phyloP scores from a whole-genome alignment of 2,888 invertebrate species.

The Neoitamus cyanurus region DNA sequence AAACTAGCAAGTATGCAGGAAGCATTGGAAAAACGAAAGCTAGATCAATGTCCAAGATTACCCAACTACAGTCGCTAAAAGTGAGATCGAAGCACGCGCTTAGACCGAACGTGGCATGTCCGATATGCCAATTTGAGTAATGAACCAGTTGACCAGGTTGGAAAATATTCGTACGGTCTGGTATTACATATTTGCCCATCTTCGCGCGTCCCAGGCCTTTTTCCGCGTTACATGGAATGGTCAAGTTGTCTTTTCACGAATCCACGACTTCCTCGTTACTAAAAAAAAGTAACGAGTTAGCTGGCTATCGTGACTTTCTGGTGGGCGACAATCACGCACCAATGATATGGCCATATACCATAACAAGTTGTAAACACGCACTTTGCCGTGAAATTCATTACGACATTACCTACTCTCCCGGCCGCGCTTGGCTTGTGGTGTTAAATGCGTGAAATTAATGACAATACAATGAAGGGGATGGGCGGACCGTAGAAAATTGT shows the following conservation, averaged over 20 bases:
- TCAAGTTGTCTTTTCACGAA: conserved; percentile 10
- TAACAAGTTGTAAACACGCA: conserved; percentile 42
- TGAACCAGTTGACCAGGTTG: conserved; percentile 38
- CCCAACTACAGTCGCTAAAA: conserved; percentile 22
- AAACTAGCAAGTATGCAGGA: neutral
- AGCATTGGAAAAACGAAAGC: conserved; percentile 44
- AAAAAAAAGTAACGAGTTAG: conserved; percentile 14
- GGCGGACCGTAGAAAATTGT: conserved; percentile 4
- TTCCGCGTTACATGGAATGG: conserved; percentile 23
- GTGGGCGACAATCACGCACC: conserved; percentile 45
- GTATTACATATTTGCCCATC: conserved; percentile 10
- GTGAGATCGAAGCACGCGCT: conserved; percentile 32
- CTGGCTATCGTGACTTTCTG: conserved; percentile 42
- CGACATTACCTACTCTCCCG: neutral
- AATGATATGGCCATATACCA: conserved; percentile 18
- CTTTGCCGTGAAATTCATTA: conserved; percentile 44
- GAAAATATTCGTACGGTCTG: neutral
- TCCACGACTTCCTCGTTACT: conserved; percentile 3
- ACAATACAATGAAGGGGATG: conserved; percentile 7
- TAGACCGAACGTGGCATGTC: neutral
- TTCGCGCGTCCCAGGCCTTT: conserved; percentile 5
- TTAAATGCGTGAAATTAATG: conserved; percentile 22
- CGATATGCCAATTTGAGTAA: conserved; percentile 38
- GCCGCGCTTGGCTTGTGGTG: neutral
- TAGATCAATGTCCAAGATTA: conserved; percentile 47